phyloP scores from a whole-genome alignment of 2,888 invertebrate species.

The Eulithis prunata region DNA sequence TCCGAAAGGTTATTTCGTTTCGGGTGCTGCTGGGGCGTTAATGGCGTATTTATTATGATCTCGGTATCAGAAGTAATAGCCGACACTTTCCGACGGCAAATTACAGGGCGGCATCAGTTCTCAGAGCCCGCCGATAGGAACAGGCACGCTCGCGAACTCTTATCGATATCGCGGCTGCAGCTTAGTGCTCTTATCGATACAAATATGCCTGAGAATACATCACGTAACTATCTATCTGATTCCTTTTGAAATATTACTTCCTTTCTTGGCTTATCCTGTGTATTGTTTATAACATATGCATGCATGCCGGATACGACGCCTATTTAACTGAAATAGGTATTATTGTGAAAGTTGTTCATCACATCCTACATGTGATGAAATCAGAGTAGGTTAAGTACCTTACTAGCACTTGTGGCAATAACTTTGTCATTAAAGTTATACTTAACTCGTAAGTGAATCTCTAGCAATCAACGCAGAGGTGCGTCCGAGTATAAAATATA shows the following conservation, averaged over 20 bases:
- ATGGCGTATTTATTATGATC: conserved; percentile 85
- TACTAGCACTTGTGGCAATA: conserved; percentile 48
- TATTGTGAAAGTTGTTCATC: conserved; percentile 8
- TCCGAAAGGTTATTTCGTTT: conserved; percentile 73
- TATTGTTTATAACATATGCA: conserved; percentile 35
- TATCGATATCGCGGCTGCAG: conserved; percentile 68
- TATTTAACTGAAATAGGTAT: conserved; percentile 21
- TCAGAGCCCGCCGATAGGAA: conserved; percentile 70
- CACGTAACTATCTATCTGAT: conserved; percentile 62
- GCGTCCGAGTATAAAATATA: conserved; percentile 72
- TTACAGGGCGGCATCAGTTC: conserved; percentile 77
- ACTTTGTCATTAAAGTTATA: conserved; percentile 66
- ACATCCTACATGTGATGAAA: conserved; percentile 16
- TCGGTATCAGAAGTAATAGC: conserved; percentile 83
- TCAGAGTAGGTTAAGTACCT: conserved; percentile 2
- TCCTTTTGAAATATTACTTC: conserved; percentile 64
- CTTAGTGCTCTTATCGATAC: conserved; percentile 67
- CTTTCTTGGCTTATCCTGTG: conserved; percentile 52
- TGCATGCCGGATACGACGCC: conserved; percentile 36
- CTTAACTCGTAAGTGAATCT: conserved; percentile 70
- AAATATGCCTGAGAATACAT: conserved; percentile 56
- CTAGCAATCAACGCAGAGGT: conserved; percentile 75
- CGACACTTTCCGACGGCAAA: conserved; percentile 83
- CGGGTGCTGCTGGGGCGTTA: conserved; percentile 82
- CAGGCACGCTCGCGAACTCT: conserved; percentile 53